Conservation (phyloP, 2,113 vertebrate species). For the Trochalopteron elliotii region DNA sequence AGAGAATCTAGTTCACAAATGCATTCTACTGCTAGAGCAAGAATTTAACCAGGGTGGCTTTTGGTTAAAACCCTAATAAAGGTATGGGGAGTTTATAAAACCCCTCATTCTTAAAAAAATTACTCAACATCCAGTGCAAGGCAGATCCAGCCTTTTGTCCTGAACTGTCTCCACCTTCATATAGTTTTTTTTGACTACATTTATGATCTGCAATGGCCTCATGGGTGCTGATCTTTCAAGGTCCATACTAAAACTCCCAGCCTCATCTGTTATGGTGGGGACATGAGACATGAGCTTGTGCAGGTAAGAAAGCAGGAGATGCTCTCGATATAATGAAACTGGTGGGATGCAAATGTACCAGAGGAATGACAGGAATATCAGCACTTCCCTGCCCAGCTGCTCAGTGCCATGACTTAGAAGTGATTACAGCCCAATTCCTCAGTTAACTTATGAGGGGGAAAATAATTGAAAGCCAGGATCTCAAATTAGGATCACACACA, state of each 20-base stretch:
- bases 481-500: neutral
- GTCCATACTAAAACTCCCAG: neutral
- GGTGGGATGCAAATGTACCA: neutral
- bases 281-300: neutral
- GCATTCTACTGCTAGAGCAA: rapidly evolving
- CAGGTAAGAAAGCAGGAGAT: neutral
- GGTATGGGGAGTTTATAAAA: neutral
- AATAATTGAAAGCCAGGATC: neutral
- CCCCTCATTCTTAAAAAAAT: neutral
- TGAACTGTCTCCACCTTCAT: neutral
- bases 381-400: neutral
- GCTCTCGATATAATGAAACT: neutral
- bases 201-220: neutral
- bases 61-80: neutral
- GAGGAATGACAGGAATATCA: neutral
- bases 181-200: neutral
- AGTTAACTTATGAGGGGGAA: neutral
- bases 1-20: neutral
- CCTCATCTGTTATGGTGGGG: neutral
- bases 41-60: neutral
- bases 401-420: neutral
- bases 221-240: neutral
- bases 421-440: neutral
- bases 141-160: neutral
- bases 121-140: neutral